Evolutionary conservation across 1,140 invertebrate species (phyloP), one percentile per base, ranked within the genome.

Genomic region (Platyscapa corneri): DNA sequence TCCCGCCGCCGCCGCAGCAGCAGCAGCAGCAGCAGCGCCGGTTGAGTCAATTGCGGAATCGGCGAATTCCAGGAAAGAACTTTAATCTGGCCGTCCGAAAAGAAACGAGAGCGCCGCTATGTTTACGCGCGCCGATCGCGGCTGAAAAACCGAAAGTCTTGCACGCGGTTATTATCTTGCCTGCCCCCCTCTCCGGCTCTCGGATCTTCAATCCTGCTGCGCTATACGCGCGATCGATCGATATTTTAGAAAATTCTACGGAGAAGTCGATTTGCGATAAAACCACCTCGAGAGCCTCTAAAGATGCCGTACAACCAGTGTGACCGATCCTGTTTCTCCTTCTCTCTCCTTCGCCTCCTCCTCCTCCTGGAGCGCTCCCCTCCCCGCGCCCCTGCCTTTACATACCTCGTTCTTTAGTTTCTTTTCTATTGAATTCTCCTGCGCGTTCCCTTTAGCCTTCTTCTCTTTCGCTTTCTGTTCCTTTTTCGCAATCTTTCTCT

Each of bases 401-500:
- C 80, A 74, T 82, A 83, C 67, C 80, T 83, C 81, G 8, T 77
- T 83, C 86, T 79, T 80, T 83, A 65, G 56, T 84, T 84, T 84
- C 37, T 86, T 84, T 76, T 81, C 76, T 77, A 77, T 77, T 67
- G 64, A 46, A 77, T 84, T 56, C 76, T 56, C 64, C 65, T 23
- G 46, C 76, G 6, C 74, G 30, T 32, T 20, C 60, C 78, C 53
- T 64, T 46, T 64, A 53, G 72, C 37, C 49, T 34, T 70, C 27
- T 70, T 67, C 34, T 32, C 65, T 8, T 32, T 67, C 30, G 16
- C 49, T 60, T 39, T 42, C 46, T 74, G 42, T 65, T 30, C 46
- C 65, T 80, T 64, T 67, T 74, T 56, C 56, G 74, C 74, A 64
- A 46, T 64, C 65, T 14, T 49, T 60, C 64, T 67, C 27, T 49